Conservation (phyloP, 2,888 invertebrate species). For the Chouioia cunea region DNA sequence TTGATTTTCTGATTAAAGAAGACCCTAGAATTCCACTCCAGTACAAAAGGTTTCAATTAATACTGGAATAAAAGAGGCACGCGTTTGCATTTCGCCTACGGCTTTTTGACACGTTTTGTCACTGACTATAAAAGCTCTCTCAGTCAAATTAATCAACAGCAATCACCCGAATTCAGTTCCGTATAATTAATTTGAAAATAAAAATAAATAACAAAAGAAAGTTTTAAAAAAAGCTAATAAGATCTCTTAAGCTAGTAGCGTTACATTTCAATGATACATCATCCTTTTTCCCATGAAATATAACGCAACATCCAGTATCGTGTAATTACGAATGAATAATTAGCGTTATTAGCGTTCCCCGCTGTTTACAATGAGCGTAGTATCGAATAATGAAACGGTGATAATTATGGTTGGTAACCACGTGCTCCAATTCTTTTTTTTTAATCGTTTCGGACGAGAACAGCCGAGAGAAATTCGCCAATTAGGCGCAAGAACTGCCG, state of each 20-base stretch:
- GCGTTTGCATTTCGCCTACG: slow-evolving; percentile 14
- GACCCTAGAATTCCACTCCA: not conserved
- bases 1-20: too few relatives aligned
- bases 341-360: slow-evolving; percentile 25
- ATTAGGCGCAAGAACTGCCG: slow-evolving; percentile 19
- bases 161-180: slow-evolving; percentile 16
- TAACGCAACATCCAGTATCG: not conserved
- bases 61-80: not conserved
- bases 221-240: too few relatives aligned
- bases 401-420: slow-evolving; percentile 26
- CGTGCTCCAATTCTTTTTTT: not conserved
- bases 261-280: too few relatives aligned
- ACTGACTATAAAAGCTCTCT: not conserved
- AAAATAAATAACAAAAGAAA: too few relatives aligned
- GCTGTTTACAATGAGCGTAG: slow-evolving; percentile 23
- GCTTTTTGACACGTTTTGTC: too few relatives aligned
- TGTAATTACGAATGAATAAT: slow-evolving; percentile 35
- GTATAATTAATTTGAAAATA: too few relatives aligned
- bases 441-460: not conserved
- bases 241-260: too few relatives aligned
- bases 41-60: slow-evolving; percentile 26
- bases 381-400: slow-evolving; percentile 34
- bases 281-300: too few relatives aligned
- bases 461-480: slow-evolving; percentile 24
- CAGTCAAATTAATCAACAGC: slow-evolving; percentile 23